Base-by-base conservation (phyloP, 1,140 invertebrate species). In the Ceratoteleas bidentatus region DNA sequence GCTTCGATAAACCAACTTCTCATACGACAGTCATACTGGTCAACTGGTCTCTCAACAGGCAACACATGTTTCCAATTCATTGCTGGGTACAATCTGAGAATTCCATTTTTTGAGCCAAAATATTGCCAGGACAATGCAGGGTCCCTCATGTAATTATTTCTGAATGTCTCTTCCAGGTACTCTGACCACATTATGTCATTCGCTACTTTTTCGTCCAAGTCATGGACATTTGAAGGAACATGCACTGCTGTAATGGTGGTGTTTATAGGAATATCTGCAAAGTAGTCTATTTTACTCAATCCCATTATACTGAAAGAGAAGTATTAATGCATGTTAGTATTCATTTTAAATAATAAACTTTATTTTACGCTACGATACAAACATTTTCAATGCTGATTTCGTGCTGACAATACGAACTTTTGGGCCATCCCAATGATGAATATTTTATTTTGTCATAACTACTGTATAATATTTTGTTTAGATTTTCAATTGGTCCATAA, bases 1-100 rank as follows among this genome's bases (percentile, higher is more conserved):
- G 98, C 98, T 91, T 99, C 96, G 74, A 99, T 98, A 89, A 98
- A 99, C 97, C 97, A 98, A 16, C 96, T 96, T 52, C 96, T 92
- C 13, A 96, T 95, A 8, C 97, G 93, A 84, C 96, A 97, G 86
- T 98, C 97, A 86, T 97, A 98, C 0, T 94, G 90, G 87, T 96
- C 95, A 7, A 93, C 85, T 92, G 92, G 38, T 88, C 87, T n/a
- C 0, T 89, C 74, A 57, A 90, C 81, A 45, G 87, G 86, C 58
- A 74, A 9, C 32, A 77, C 36, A 0, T 85, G 85, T 58, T 58
- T 84, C 92, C 92, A 93, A 24, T 87, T 84, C 87, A 94, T 94
- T 47, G 94, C 95, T 49, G 98, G 98, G 92, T 96, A 99, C 74
- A 97, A 95, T 10, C 98, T 91, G 75, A 99, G 92, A 83, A 99